These are phyloP conservation scores for Xiphophorus couchianus DNA, from an alignment of 2,113 vertebrate genomes.

Conservation along the genomic window DNA sequence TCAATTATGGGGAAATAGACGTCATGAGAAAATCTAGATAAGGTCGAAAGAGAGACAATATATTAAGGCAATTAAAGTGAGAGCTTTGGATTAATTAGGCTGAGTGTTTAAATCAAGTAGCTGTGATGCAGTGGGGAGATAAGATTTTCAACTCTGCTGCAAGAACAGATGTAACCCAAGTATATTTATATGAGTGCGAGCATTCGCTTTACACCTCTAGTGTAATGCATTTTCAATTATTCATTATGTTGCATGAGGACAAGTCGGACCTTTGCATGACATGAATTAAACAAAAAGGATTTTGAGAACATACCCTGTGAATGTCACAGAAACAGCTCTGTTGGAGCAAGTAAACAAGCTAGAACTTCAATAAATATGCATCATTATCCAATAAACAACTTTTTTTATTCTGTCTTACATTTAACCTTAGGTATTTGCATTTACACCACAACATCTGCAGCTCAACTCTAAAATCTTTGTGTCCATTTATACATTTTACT, in stretches of 20 bases:
- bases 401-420: constrained; percentile 18
- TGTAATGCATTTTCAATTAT: constrained; percentile 51
- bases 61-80: constrained; percentile 70
- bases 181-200: constrained; percentile 23
- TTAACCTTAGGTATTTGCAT: constrained; percentile 23
- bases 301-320: constrained; percentile 18
- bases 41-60: constrained; percentile 68
- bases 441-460: constrained; percentile 5
- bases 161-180: constrained; percentile 21
- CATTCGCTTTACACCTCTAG: constrained; percentile 29
- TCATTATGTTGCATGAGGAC: constrained; percentile 36
- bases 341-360: not conserved
- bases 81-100: constrained; percentile 69
- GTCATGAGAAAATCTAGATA: constrained; percentile 74
- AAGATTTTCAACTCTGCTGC: constrained; percentile 34
- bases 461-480: not conserved
- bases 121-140: constrained; percentile 54
- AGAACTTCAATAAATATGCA: not conserved
- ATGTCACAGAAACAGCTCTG: constrained; percentile 14
- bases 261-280: constrained; percentile 51
- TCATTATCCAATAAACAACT: constrained; percentile 2
- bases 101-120: constrained; percentile 49
- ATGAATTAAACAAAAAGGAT: constrained; percentile 51
- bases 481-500: constrained; percentile 16
- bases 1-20: constrained; percentile 73